A percentile compares a stretch with the other conserved stretches of the same genome.
Evolutionary conservation across 2,797 vertebrate genomes (phyloP).

Genomic region (Valencia hispanica): DNA sequence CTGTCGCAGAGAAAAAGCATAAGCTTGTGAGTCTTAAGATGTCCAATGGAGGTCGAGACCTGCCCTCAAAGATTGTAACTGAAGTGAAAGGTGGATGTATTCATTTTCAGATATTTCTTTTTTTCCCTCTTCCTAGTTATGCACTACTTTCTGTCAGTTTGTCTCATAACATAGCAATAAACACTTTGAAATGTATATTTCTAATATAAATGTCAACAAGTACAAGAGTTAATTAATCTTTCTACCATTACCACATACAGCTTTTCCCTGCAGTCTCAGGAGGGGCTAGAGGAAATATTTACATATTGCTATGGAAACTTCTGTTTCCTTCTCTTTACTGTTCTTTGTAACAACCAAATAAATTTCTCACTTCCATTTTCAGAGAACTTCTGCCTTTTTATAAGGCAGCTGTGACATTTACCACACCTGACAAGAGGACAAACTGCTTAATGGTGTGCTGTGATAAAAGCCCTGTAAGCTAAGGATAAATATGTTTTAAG

Average conservation of each 20-base stretch:
- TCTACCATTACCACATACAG: neutral
- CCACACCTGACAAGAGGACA: neutral
- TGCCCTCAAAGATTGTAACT: neutral
- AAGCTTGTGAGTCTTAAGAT: neutral
- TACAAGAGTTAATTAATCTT: neutral
- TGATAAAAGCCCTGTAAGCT: neutral
- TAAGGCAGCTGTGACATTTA: conserved; percentile 29
- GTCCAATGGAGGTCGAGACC: neutral
- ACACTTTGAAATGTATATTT: neutral
- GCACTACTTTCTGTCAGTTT: neutral
- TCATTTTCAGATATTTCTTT: neutral
- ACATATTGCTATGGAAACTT: conserved; percentile 16
- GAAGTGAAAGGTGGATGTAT: neutral
- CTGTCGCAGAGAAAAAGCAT: neutral
- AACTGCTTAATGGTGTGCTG: conserved; percentile 3
- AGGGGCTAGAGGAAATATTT: conserved; percentile 37
- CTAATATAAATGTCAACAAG: neutral
- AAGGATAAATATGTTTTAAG: neutral
- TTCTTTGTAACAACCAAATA: conserved; percentile 19
- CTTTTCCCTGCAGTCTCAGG: neutral
- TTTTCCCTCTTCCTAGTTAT: neutral
- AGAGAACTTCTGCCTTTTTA: neutral
- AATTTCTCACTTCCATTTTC: conserved; percentile 50
- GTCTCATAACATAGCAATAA: neutral
- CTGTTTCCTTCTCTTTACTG: too few species aligned